These are phyloP conservation scores for Caenorhabditis inopinata DNA, from an alignment of 1,140 invertebrate genomes.

Conservation along the genomic window DNA sequence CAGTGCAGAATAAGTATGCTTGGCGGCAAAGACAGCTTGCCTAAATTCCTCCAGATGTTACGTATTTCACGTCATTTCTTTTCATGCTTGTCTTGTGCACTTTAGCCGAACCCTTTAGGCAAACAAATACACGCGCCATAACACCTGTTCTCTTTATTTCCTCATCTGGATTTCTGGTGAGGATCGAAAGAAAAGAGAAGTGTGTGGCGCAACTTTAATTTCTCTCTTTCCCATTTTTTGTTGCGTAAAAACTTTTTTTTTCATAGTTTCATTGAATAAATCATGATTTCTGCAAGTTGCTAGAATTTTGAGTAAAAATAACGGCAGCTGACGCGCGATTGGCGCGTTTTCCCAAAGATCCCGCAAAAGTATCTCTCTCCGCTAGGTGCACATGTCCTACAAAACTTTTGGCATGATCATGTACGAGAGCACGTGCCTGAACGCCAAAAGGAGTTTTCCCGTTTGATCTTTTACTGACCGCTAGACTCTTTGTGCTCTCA, in stretches of 20 bases:
- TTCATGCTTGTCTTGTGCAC: background rate
- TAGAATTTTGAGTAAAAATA: too few species aligned
- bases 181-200: too few species aligned
- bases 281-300: background rate
- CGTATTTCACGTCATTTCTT: background rate
- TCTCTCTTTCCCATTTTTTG: background rate
- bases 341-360: too few species aligned
- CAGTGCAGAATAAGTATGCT: too few species aligned
- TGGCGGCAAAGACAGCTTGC: too few species aligned
- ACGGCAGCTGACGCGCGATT: too few species aligned
- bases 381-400: too few species aligned
- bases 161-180: background rate
- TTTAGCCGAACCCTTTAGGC: constrained; percentile 23
- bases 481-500: constrained; percentile 5
- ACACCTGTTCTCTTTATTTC: constrained; percentile 18
- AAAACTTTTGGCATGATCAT: background rate
- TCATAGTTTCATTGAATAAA: too few species aligned
- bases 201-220: background rate
- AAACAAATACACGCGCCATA: constrained; percentile 33
- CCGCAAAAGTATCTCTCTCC: too few species aligned
- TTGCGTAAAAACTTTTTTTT: background rate
- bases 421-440: too few species aligned
- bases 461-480: background rate
- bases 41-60: too few species aligned
- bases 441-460: background rate